Conservation (phyloP, 2,888 invertebrate species). For the Vannuccia rotundouncinata region DNA sequence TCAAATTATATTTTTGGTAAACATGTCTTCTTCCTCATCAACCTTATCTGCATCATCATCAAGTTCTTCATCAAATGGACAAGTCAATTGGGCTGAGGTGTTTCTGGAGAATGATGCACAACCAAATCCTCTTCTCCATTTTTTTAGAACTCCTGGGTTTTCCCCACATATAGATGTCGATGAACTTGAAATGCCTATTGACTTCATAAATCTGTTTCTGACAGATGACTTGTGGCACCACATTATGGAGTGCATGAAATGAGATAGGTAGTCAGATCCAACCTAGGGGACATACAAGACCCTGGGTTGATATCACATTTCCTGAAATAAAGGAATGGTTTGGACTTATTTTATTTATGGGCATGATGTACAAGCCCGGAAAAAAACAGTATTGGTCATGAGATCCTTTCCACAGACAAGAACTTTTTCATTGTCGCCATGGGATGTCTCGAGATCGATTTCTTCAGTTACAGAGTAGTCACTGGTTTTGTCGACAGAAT, state of each 20-base stretch:
- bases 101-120: not conserved
- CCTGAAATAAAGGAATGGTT: constrained; percentile 3
- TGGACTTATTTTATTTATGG: not conserved
- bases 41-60: not conserved
- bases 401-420: not conserved
- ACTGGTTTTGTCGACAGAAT: not conserved
- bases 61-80: not conserved
- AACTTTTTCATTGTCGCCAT: not conserved
- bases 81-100: not conserved
- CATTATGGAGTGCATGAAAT: not conserved
- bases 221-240: not conserved
- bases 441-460: not conserved
- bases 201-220: not conserved
- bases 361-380: not conserved
- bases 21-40: not conserved
- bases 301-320: not conserved
- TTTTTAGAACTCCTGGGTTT: not conserved
- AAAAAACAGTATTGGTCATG: not conserved
- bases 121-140: not conserved
- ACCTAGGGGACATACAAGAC: not conserved
- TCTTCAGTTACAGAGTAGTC: not conserved
- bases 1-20: not conserved
- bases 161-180: not conserved
- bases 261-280: not conserved
- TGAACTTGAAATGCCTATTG: not conserved